Conservation (phyloP, 2,797 vertebrate genomes). For the Rhynchonycteris naso region DNA sequence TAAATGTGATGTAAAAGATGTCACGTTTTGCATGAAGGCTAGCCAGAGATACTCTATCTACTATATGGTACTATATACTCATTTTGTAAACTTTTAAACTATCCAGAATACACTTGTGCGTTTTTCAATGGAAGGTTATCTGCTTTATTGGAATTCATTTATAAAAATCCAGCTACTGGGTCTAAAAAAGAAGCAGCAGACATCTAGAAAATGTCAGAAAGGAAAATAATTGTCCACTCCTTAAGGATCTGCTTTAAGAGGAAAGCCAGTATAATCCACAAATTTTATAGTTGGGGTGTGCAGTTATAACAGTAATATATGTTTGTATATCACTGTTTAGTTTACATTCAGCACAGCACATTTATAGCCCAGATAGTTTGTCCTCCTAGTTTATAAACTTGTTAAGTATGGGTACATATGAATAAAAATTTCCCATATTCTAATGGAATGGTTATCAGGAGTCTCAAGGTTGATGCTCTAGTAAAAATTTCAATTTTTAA, state of each 20-base stretch:
- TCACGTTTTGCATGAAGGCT: neutral
- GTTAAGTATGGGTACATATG: neutral
- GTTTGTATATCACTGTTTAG: neutral
- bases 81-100: conserved; percentile 47
- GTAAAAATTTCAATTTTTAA: conserved; percentile 12
- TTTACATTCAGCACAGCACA: conserved; percentile 18
- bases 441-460: neutral
- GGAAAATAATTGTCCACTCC: conserved; percentile 38
- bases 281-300: neutral
- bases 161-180: neutral
- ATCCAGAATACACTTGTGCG: neutral
- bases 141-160: conserved; percentile 13
- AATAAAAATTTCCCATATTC: conserved; percentile 10
- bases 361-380: neutral
- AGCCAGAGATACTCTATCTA: neutral
- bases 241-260: conserved; percentile 47
- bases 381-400: conserved; percentile 1
- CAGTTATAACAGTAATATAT: neutral
- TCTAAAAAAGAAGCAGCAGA: neutral
- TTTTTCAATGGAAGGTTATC: neutral
- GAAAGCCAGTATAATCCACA: neutral
- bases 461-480: neutral
- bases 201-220: conserved; percentile 18
- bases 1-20: conserved; percentile 33
- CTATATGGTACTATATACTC: conserved; percentile 8